Evolutionary conservation across 2,113 vertebrate species (phyloP).

Genomic region (Mixornis gularis): DNA sequence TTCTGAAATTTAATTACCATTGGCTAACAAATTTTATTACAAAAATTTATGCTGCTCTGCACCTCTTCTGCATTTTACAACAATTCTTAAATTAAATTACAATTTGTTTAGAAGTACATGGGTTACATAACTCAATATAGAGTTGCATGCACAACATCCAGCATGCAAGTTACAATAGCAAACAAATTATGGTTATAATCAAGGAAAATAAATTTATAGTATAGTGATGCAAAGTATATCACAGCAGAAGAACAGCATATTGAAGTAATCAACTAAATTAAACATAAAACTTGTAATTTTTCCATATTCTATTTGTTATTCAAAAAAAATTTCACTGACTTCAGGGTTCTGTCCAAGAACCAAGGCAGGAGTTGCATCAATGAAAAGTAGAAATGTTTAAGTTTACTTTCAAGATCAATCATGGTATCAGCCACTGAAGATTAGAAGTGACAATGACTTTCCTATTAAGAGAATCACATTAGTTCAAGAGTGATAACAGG

Average conservation of each 20-base stretch:
- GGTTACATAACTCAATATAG: not conserved
- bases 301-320: not conserved
- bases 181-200: not conserved
- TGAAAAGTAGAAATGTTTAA: not conserved
- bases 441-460: not conserved
- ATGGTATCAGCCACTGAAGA: not conserved
- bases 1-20: constrained; percentile 23
- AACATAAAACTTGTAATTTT: not conserved
- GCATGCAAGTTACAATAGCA: not conserved
- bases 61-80: not conserved
- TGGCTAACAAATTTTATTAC: not conserved
- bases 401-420: not conserved
- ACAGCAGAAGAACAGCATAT: not conserved
- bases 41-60: not conserved
- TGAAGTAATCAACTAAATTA: not conserved
- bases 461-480: not conserved
- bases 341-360: not conserved
- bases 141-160: not conserved
- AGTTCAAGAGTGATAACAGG: not conserved
- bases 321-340: not conserved
- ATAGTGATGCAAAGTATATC: not conserved
- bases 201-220: not conserved
- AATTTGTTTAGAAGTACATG: not conserved
- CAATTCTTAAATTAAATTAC: not conserved
- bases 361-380: not conserved